Evolutionary conservation across 2,113 vertebrate genomes (phyloP), one percentile per base, ranked within the genome.

Genomic region (Mobula birostris): DNA sequence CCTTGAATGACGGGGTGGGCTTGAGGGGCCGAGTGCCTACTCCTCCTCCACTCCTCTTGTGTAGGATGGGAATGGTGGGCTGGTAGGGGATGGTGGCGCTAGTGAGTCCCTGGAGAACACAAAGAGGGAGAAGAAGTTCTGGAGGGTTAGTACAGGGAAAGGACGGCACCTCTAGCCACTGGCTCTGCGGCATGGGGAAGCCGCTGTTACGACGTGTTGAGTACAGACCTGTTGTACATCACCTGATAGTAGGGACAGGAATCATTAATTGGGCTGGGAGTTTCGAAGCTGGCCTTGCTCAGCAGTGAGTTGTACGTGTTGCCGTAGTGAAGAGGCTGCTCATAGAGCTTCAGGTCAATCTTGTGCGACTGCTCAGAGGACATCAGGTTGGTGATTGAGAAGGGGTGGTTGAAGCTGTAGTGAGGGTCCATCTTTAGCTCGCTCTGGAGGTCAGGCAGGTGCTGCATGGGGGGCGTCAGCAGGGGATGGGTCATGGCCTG

Each of bases 381-480:
- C 98, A 98, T 97, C 95, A 98, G 96, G 95, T 98, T 98, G 95
- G 97, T 98, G 95, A 98, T 98, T 95, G 98, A 98, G 96, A 98
- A 98, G 0, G 98, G 98, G 94, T 98, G 98, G 95, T 98, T 98
- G 96, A 98, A 98, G 96, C 98, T 98, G 96, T 98, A 98, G 95
- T 98, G 97, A 0, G 97, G 97, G 82, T 98, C 98, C 95, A 98
- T 96, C 96, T 98, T 98, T 94, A 98, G 97, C 15, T 98, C 98
- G 0, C 96, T 97, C 0, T 98, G 97, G 88, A 98, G 96, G 95
- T 98, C 98, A 96, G 98, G 96, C 95, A 97, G 97, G 93, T 97
- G 97, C 96, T 97, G 97, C 94, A 96, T n/a, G 72, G 95, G 94
- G 1, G 97, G 94, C 77, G 98, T 97, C 76, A 98, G 97, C 95